Conservation (phyloP, 2,888 invertebrate species). For the Rotaria macrura region DNA sequence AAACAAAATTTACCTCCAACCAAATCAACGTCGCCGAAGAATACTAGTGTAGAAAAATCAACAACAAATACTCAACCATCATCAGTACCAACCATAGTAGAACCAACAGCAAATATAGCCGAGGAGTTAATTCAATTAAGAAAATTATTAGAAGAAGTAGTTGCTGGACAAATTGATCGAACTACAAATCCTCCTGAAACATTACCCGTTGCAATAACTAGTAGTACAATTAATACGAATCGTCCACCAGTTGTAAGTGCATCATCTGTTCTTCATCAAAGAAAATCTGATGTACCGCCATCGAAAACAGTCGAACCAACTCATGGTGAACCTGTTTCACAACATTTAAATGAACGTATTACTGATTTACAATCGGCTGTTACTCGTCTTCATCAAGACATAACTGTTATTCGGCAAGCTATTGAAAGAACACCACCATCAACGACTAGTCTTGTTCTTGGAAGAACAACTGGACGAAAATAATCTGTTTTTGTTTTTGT, state of each 20-base stretch:
- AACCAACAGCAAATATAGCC: not conserved
- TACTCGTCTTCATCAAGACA: slow-evolving; percentile 14
- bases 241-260: not conserved
- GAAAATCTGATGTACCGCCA: not conserved
- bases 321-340: not conserved
- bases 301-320: not conserved
- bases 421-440: not conserved
- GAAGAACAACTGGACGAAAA: not conserved
- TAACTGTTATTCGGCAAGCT: not conserved
- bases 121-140: not conserved
- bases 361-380: slow-evolving; percentile 18
- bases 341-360: not conserved
- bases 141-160: not conserved
- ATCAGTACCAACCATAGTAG: not conserved
- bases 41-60: not conserved
- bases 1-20: not conserved
- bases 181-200: not conserved
- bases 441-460: slow-evolving; percentile 5
- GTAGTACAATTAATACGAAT: not conserved
- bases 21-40: not conserved
- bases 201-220: not conserved
- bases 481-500: not conserved
- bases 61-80: not conserved
- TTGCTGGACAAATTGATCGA: not conserved
- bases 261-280: not conserved